Conservation (phyloP, 2,888 invertebrate genomes). For the Polyommatus iphigenia region DNA sequence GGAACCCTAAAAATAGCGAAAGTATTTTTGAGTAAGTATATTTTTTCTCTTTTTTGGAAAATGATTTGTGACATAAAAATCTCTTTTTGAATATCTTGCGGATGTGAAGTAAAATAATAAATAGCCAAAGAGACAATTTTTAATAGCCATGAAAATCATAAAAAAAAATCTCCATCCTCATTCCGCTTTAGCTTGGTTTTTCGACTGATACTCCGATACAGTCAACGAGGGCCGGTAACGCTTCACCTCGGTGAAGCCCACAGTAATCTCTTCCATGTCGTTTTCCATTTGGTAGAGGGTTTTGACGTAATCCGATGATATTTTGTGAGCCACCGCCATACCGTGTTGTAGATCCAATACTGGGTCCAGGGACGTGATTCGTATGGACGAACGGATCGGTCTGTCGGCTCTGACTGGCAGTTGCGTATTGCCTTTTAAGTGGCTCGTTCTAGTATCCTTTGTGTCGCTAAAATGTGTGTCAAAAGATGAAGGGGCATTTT, state of each 20-base stretch:
- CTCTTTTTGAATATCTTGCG: no score
- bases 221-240: conserved; percentile 58
- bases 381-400: conserved; percentile 44
- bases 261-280: conserved; percentile 47
- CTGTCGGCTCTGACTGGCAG: conserved; percentile 46
- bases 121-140: not conserved
- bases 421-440: conserved; percentile 42
- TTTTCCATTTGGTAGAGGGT: conserved; percentile 57
- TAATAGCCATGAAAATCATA: not conserved
- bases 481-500: not conserved
- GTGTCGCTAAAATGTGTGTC: not conserved
- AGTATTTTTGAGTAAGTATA: no score
- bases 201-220: conserved; percentile 54
- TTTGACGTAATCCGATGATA: conserved; percentile 66
- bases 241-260: conserved; percentile 59
- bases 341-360: conserved; percentile 59
- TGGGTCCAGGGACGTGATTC: conserved; percentile 49
- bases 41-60: no score
- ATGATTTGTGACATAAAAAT: no score
- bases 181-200: not conserved
- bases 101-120: not conserved
- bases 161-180: not conserved
- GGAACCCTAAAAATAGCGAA: no score
- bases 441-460: not conserved
- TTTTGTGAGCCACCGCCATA: conserved; percentile 55